Percentiles rank a stretch among this genome's conserved stretches.
These are phyloP conservation scores for Phaetusa simplex DNA, from an alignment of 2,113 vertebrate species.

Conservation along the genomic window DNA sequence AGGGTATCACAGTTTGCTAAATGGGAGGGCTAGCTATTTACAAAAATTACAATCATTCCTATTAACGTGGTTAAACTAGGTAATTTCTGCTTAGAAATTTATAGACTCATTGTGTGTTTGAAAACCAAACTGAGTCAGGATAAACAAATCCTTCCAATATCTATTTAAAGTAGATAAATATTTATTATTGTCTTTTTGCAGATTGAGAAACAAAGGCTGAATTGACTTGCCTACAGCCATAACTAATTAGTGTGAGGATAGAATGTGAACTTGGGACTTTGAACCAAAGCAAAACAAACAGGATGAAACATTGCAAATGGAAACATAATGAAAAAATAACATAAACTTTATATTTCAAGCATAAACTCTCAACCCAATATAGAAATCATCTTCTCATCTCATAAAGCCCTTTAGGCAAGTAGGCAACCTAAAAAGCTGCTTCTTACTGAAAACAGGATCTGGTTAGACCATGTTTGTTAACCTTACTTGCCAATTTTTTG, in stretches of 20 bases:
- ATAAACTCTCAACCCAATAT: not conserved
- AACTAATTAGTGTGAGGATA: not conserved
- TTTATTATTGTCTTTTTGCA: slow-evolving; percentile 1
- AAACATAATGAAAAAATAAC: not conserved
- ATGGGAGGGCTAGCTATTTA: not conserved
- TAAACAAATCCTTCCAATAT: not conserved
- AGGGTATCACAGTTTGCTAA: not conserved
- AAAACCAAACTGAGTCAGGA: not conserved
- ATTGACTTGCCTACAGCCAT: not conserved
- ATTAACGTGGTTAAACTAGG: not conserved
- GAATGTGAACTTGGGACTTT: slow-evolving; percentile 11
- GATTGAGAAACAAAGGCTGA: not conserved
- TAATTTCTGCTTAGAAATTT: not conserved
- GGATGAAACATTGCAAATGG: not conserved
- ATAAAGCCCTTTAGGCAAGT: not conserved
- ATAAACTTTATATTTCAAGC: not conserved
- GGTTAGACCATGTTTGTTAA: not conserved
- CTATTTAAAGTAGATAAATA: not conserved
- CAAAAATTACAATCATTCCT: not conserved
- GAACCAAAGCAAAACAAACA: not conserved
- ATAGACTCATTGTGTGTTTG: not conserved
- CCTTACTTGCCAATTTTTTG: not conserved
- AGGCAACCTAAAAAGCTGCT: not conserved
- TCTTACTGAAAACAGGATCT: not conserved
- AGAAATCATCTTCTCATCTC: not conserved